phyloP scores from a whole-genome alignment of 2,888 invertebrate species.

The Acronicta psi region DNA sequence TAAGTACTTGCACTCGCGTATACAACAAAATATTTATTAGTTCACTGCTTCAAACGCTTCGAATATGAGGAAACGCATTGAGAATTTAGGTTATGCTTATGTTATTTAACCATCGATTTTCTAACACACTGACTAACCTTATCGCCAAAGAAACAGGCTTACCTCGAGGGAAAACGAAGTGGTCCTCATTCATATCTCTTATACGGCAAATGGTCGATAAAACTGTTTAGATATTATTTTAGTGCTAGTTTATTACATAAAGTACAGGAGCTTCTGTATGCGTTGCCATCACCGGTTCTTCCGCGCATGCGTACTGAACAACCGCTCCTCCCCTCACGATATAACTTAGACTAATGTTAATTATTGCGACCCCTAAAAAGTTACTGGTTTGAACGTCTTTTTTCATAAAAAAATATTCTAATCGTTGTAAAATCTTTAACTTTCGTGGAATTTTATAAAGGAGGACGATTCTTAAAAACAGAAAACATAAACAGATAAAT shows the following conservation, averaged over 20 bases:
- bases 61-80: slow-evolving; percentile 17
- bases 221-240: slow-evolving; percentile 65
- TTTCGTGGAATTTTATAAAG: no score
- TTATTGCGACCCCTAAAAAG: slow-evolving; percentile 56
- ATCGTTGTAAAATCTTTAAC: no score
- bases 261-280: slow-evolving; percentile 48
- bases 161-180: slow-evolving; percentile 95
- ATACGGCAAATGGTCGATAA: slow-evolving; percentile 77
- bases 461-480: no score
- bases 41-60: slow-evolving; percentile 4
- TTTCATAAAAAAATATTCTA: no score
- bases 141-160: slow-evolving; percentile 69
- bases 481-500: no score
- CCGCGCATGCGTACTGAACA: slow-evolving; percentile 69
- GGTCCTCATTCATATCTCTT: slow-evolving; percentile 96
- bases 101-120: slow-evolving; percentile 86
- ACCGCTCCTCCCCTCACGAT: slow-evolving; percentile 57
- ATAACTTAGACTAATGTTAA: slow-evolving; percentile 57
- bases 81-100: slow-evolving; percentile 78
- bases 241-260: slow-evolving; percentile 51
- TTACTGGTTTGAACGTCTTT: slow-evolving; percentile 11
- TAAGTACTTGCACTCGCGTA: slow-evolving; percentile 1
- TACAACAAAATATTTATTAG: neutral
- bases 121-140: slow-evolving; percentile 59
- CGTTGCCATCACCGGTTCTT: slow-evolving; percentile 56